Base-by-base conservation (phyloP, 2,113 vertebrate genomes). In the Empidonax alnorum region DNA sequence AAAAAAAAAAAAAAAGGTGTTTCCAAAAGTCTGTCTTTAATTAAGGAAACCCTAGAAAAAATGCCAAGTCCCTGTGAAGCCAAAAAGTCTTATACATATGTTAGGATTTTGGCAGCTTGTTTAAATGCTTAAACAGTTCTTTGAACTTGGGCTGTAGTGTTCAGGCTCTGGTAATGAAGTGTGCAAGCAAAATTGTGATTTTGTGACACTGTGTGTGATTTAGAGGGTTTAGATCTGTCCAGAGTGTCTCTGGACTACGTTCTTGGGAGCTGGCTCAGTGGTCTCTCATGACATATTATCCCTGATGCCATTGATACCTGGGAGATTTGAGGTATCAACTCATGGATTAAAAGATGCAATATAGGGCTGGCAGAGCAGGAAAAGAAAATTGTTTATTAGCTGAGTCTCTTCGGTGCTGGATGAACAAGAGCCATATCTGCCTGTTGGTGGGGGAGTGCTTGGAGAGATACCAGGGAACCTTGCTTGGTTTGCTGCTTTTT, bases 21-120 rank as follows among this genome's bases (percentile, higher is more conserved):
- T 87, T 94, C 67, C 24, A 83, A 39, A 94, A 85, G 65, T 53
- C 67, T 85, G 91, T 49, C 42, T n/a, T 84, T 83, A 83, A 76
- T 84, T 84, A 90, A 79, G 74, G 84, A 87, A 89, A 75, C 25
- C 25, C 25, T 53, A 25, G 49, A 84, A 66, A 20, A 69, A 50
- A 49, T 22, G 72, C 53, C 16, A 65, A 69, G 31, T 50, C 53
- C 28, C 4, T 56, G 0, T 0, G 0, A 85, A 61, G 68, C 72
- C 83, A 86, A 30, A 44, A 91, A 61, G 14, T 39, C 63, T 73
- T 78, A 46, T 2, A 3, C 22, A 56, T 77, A 56, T 18, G 0
- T 82, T 85, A 67, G 58, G 47, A 67, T 79, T 91, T 92, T 88
- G 86, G 83, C 50, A 80, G 41, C 27, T 78, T 85, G 27, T 14